Evolutionary conservation across 2,113 vertebrate genomes (phyloP).

Genomic region (Speoplatyrhinus poulsoni): DNA sequence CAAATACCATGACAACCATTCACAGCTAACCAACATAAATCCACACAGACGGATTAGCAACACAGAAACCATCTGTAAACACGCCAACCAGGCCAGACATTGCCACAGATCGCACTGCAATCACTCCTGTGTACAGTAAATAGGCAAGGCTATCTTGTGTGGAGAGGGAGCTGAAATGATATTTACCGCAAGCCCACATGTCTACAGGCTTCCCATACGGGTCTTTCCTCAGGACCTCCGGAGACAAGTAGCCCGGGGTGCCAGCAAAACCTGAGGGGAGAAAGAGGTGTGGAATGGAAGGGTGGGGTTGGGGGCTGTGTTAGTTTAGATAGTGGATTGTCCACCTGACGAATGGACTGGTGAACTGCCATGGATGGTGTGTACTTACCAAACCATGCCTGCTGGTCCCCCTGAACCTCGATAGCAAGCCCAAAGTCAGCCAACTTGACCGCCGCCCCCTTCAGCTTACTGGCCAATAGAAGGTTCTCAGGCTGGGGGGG

Average conservation of each 20-base stretch:
- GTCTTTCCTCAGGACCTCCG: conserved; percentile 95
- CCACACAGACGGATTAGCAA: background rate
- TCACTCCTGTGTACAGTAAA: background rate
- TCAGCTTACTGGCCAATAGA: conserved; percentile 82
- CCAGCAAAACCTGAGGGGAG: conserved; percentile 89
- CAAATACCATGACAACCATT: too few species aligned
- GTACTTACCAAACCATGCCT: conserved; percentile 82
- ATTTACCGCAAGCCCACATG: conserved; percentile 99
- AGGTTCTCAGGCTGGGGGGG: conserved; percentile 81
- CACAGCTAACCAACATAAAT: background rate
- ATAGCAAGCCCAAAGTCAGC: conserved; percentile 82
- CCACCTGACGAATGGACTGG: conserved; percentile 26
- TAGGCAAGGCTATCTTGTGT: background rate
- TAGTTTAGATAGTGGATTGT: conserved; percentile 4
- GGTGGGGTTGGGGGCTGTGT: conserved; percentile 13
- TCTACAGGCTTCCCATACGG: conserved; percentile 98
- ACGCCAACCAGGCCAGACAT: too few species aligned
- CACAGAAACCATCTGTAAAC: conserved; percentile 7
- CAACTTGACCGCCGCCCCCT: conserved; percentile 82
- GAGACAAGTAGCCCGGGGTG: conserved; percentile 95
- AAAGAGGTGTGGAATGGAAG: conserved; percentile 36
- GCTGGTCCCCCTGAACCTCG: conserved; percentile 81
- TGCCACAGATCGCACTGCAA: background rate
- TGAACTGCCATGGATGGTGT: conserved; percentile 42
- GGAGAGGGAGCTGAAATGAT: conserved; percentile 32